phyloP scores from a whole-genome alignment of 2,797 vertebrate genomes.

The Salmo trutta region DNA sequence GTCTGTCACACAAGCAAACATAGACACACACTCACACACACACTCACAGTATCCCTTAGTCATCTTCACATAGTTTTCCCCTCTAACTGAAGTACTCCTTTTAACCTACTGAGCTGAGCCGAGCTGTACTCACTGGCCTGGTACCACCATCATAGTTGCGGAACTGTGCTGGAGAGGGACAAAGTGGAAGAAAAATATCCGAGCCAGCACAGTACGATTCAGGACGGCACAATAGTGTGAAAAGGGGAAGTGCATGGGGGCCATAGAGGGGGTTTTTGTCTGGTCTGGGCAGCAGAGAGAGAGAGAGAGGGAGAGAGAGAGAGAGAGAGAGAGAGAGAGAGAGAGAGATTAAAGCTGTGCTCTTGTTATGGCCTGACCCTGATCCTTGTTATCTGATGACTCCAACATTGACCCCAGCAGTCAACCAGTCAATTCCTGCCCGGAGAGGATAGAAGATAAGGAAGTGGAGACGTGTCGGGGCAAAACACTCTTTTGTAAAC shows the following conservation, averaged over 20 bases:
- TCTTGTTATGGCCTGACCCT: slow-evolving; percentile 31
- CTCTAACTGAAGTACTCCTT: too few species aligned
- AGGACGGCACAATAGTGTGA: too few species aligned
- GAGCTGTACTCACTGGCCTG: neutral
- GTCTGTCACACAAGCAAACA: neutral
- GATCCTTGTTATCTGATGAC: slow-evolving; percentile 73
- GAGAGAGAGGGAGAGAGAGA: too few species aligned
- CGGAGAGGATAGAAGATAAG: slow-evolving; percentile 42
- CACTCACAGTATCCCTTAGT: neutral
- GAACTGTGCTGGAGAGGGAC: too few species aligned
- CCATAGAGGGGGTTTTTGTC: too few species aligned
- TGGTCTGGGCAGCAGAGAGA: too few species aligned
- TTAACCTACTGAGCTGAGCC: too few species aligned
- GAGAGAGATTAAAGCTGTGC: slow-evolving; percentile 56
- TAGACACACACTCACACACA: slow-evolving; percentile 19
- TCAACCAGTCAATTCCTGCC: slow-evolving; percentile 49
- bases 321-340: too few species aligned
- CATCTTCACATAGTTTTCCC: slow-evolving; percentile 31
- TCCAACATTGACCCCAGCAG: slow-evolving; percentile 65
- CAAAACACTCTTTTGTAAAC: slow-evolving; percentile 51
- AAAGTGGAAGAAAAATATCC: too few species aligned
- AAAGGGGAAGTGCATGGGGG: too few species aligned
- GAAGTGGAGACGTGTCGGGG: slow-evolving; percentile 30
- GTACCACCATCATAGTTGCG: neutral
- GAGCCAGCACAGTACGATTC: too few species aligned